Base-by-base conservation (phyloP, 2,797 vertebrate genomes). In the Halcyon leucocephala region DNA sequence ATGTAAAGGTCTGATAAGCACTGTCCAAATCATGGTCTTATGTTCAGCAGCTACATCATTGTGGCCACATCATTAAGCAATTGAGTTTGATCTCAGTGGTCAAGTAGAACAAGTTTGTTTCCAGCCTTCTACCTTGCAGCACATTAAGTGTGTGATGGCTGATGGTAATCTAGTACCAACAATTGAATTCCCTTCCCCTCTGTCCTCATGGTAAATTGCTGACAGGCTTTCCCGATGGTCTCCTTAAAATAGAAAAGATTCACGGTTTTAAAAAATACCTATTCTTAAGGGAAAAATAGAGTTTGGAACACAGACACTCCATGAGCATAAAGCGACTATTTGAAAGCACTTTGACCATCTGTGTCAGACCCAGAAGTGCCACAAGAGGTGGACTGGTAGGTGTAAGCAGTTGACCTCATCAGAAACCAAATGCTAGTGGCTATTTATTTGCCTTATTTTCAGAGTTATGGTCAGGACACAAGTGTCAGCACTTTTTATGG, bases 321-420 rank as follows among this genome's bases (percentile, higher is more conserved):
- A 0, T 51, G 26, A 78, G 24, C 29, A 14, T 51, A 33, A 66
- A 84, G 55, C 60, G 85, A 25, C 71, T 89, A 21, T 87, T 87
- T 92, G 82, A 80, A 73, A 92, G 67, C 64, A 49, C 52, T 91
- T 91, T 87, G 85, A 77, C 60, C 4, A 4, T 80, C 67, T 89
- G 51, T 91, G 67, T 72, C 84, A 17, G 51, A 70, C 71, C 74
- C 74, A 48, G 71, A 60, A 60, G 84, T 5, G 41, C 16, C 60
- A 87, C 79, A 64, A 81, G 88, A 82, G 73, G 80, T 8, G 0
- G 67, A 73, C 81, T 73, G 46, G 55, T 60, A 33, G 44, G 78
- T 82, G 81, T 77, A 83, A 95, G 82, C 84, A 82, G 46, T 77
- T 93, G 85, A 67, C 51, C 79, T 97, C 89, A 87, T 73, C 67